Percentiles rank a stretch among this genome's conserved stretches.
phyloP scores from a whole-genome alignment of 2,888 invertebrate species.

The Athalia rosae region DNA sequence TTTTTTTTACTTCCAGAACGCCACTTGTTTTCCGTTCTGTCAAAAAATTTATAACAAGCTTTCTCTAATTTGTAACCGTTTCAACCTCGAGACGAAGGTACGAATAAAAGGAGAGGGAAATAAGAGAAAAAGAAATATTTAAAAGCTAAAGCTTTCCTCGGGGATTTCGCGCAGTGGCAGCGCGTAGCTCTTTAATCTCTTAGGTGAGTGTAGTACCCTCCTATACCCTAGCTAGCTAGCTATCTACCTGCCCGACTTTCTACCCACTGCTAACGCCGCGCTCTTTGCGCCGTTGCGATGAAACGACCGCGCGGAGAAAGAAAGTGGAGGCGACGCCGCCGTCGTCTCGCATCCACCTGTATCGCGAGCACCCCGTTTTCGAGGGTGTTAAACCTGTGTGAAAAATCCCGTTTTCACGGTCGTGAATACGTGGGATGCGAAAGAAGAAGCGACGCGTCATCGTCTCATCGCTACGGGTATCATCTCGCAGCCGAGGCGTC shows the following conservation, averaged over 20 bases:
- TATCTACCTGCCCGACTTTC: no score
- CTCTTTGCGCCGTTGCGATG: no score
- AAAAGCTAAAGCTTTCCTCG: no score
- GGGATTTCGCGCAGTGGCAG: no score
- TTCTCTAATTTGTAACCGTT: background rate
- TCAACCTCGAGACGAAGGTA: background rate
- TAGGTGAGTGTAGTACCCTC: no score
- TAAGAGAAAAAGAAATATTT: background rate
- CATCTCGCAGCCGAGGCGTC: background rate
- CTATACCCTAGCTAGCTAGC: no score
- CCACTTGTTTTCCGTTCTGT: background rate
- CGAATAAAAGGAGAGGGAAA: background rate
- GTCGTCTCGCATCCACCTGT: no score
- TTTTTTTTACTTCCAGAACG: background rate
- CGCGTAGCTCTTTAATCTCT: no score
- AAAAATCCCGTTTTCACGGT: constrained; percentile 7
- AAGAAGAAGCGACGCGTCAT: background rate
- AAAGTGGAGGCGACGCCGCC: no score
- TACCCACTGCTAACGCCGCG: no score
- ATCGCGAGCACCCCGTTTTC: no score
- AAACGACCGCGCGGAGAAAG: no score
- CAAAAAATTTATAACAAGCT: constrained; percentile 3
- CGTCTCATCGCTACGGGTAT: constrained; percentile 12
- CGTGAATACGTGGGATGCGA: background rate
- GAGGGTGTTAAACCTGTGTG: background rate